Evolutionary conservation across 2,113 vertebrate species (phyloP), one percentile per base, ranked within the genome.

Genomic region (Malurus melanocephalus): DNA sequence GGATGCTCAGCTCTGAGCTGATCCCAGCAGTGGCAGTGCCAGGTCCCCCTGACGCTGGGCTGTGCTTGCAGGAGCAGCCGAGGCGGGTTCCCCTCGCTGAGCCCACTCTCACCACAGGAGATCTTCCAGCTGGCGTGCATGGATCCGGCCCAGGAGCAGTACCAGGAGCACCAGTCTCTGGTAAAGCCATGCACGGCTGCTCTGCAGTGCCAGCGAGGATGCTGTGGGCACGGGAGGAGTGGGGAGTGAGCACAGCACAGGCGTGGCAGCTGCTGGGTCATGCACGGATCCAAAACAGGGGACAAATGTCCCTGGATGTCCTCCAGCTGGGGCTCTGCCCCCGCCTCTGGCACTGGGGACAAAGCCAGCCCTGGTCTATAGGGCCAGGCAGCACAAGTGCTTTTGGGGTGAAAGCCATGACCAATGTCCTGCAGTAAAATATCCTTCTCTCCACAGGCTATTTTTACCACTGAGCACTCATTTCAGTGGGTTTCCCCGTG

Each of bases 71-170:
- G 99, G 94, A 98, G 98, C 91, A 98, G 98, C 93, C 95, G 94
- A 82, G 98, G 98, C 2, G 98, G 98, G 51, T 99, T 98, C 87
- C 96, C 98, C 82, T 98, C 99, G 1, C 97, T 99, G 80, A 99
- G 98, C 89, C 98, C 99, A 2, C 97, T 99, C 85, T 99, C 99
- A 3, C 98, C 99, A 0, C 98, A 99, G 95, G 98, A 99, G 88
- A 98, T 99, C 96, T 99, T 99, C 96, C 98, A 98, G 95, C 97
- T 98, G 60, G 98, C 96, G 2, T 97, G 96, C 96, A 98, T 97
- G 98, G 88, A 98, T 94, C 87, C 98, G 6, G 57, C 97, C 46
- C 96, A 98, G 0, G 97, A 88, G 77, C 97, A 98, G 80, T 98
- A 97, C 91, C 98, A 98, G 89, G 98, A 98, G 94, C 98, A 97